Evolutionary conservation across 2,888 invertebrate genomes (phyloP).

Genomic region (Seira ritae): DNA sequence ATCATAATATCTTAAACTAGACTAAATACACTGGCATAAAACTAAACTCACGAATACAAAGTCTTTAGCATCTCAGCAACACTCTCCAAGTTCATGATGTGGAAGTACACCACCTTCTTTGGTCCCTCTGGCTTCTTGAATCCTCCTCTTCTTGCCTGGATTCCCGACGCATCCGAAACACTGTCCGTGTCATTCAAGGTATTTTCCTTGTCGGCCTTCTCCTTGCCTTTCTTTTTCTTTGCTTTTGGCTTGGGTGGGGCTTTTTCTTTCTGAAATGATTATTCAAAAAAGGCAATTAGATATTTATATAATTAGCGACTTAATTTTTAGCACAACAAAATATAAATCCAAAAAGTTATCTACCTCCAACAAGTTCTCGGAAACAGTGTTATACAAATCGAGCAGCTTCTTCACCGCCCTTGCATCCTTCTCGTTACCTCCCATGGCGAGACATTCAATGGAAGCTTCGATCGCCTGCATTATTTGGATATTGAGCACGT

Average conservation of each 20-base stretch:
- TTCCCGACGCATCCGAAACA: constrained; percentile 28
- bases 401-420: constrained; percentile 40
- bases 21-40: no score
- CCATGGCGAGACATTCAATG: constrained; percentile 59
- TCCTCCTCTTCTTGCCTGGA: constrained; percentile 19
- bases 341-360: neutral
- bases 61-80: constrained; percentile 44
- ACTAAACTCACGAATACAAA: constrained; percentile 49
- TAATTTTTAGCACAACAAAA: neutral
- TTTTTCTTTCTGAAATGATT: constrained; percentile 43
- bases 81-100: constrained; percentile 65
- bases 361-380: constrained; percentile 49
- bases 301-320: no score
- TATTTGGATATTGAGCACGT: constrained; percentile 50
- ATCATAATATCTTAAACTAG: no score
- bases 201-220: constrained; percentile 42
- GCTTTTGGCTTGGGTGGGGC: constrained; percentile 25
- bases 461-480: constrained; percentile 67
- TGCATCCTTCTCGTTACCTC: neutral
- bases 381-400: constrained; percentile 36
- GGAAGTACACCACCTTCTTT: constrained; percentile 26
- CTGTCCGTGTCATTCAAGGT: constrained; percentile 29
- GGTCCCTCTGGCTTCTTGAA: constrained; percentile 50
- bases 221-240: constrained; percentile 22
- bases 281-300: neutral